These are phyloP conservation scores for Campodea augens DNA, from an alignment of 1,140 invertebrate species.

Conservation along the genomic window DNA sequence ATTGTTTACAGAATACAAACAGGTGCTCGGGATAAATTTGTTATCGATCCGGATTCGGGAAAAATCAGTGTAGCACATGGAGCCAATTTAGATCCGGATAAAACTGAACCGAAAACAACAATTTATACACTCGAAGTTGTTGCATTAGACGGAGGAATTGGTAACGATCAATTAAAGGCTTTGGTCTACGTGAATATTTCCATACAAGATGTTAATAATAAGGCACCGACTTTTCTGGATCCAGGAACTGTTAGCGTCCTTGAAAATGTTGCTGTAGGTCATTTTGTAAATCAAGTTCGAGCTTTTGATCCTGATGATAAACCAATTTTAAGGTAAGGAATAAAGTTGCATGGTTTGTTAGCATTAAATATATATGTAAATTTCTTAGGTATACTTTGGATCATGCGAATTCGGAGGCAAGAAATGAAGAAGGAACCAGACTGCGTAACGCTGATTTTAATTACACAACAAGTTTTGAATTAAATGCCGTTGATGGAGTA, in stretches of 20 bases:
- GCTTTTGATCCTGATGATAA: conserved; percentile 60
- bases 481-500: conserved; percentile 52
- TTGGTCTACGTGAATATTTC: conserved; percentile 58
- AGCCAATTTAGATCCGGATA: conserved; percentile 71
- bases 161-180: conserved; percentile 47
- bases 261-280: conserved; percentile 60
- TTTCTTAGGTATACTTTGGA: conserved; percentile 26
- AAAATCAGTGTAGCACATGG: conserved; percentile 66
- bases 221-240: conserved; percentile 51
- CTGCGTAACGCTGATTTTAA: conserved; percentile 52
- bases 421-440: conserved; percentile 50
- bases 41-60: conserved; percentile 62
- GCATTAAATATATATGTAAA: conserved; percentile 14
- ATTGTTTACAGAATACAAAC: conserved; percentile 70
- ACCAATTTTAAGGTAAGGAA: conserved; percentile 48
- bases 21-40: conserved; percentile 80
- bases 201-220: conserved; percentile 81
- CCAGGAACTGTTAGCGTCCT: conserved; percentile 41
- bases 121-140: conserved; percentile 35
- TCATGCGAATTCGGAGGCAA: conserved; percentile 43
- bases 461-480: conserved; percentile 42
- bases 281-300: conserved; percentile 40
- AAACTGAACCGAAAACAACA: conserved; percentile 49
- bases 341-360: conserved; percentile 7
- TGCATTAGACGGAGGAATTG: conserved; percentile 71